Evolutionary conservation across 2,888 invertebrate genomes (phyloP), one percentile per base, ranked within the genome.

Genomic region (Meteorus colon): DNA sequence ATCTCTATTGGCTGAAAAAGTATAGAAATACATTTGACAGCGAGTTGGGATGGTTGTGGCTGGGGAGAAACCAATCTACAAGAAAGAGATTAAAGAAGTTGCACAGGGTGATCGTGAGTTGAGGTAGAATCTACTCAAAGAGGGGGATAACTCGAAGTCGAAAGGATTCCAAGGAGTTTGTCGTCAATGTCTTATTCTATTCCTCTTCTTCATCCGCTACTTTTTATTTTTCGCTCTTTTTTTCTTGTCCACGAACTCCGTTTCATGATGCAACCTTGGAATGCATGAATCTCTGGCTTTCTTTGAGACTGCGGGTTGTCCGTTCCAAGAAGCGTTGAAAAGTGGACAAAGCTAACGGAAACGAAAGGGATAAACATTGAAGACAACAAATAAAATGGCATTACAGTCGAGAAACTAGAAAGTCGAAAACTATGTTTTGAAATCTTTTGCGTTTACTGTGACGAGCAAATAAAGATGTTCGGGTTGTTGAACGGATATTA

Each of bases 241-340:
- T 55, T 37, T 68, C 67, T 66, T 62, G 24, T 14, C 48, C 59
- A 41, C 34, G 45, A 48, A 31, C 66, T 34, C 63, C 19, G 68
- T 31, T 69, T 55, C 65, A 48, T 68, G 72, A 74, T 55, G 65
- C 73, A 67, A 81, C 81, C 79, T 82, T 76, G 82, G 83, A 85
- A 85, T 85, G 83, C 82, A 84, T 82, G 81, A 82, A 82, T 82
- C 81, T 82, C 78, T 77, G 66, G 82, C 77, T 81, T 82, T 84
- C 83, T 81, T 83, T 79, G 63, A 60, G 16, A 41, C 29, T 77
- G 73, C 68, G 75, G 75, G 78, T 69, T 74, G 75, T 65, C 77
- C 65, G 69, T 70, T 74, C 74, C 55, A 76, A 74, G 72, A 74
- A 75, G 74, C 76, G 77, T 67, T 63, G 72, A 79, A 75, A 77